Evolutionary conservation across 2,113 vertebrate genomes (phyloP), one percentile per base, ranked within the genome.

Genomic region (Suricata suricatta): DNA sequence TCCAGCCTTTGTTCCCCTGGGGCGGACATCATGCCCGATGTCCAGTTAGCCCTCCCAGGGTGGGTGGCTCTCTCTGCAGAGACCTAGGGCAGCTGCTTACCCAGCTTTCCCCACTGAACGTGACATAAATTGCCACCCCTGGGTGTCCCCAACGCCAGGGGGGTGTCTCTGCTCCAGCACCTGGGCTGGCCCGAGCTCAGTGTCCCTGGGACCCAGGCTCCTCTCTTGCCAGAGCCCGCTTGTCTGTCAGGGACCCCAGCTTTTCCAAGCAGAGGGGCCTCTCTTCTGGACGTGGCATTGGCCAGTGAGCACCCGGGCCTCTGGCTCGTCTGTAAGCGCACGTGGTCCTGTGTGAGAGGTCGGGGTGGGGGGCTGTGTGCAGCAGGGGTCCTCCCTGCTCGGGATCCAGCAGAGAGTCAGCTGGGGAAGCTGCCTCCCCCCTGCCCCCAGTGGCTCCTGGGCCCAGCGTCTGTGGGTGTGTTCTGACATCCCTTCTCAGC

Each of bases 381-480:
- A 15, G 25, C 5, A 25, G 25, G 52, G 80, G 12, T 5, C 9
- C 19, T 17, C 25, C 11, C 31, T 35, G 21, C 25, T 63, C 21
- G n/a, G 83, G 84, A 21, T 17, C 2, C 31, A 9, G 52, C 7
- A 35, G 60, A 35, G 60, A 23, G 47, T 7, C 38, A 27, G 88
- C 7, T 1, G 10, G 8, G 50, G 19, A 44, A 50, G 4, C 52
- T 19, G 8, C 6, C 8, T 41, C 41, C 41, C 41, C 41, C 41
- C 41, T 5, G 41, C 41, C 0, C 25, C 41, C 7, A 0, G 0
- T 10, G 12, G 23, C 35, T n/a, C 12, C 7, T 1, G 16, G 85
- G 68, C 38, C 0, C 29, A 0, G 35, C 0, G 35, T 19, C 3
- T 17, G 3, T 2, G 9, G 82, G 44, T 0, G 4, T 1, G 77